Base-by-base conservation (phyloP, 2,797 vertebrate genomes). In the Harpagifer antarcticus region DNA sequence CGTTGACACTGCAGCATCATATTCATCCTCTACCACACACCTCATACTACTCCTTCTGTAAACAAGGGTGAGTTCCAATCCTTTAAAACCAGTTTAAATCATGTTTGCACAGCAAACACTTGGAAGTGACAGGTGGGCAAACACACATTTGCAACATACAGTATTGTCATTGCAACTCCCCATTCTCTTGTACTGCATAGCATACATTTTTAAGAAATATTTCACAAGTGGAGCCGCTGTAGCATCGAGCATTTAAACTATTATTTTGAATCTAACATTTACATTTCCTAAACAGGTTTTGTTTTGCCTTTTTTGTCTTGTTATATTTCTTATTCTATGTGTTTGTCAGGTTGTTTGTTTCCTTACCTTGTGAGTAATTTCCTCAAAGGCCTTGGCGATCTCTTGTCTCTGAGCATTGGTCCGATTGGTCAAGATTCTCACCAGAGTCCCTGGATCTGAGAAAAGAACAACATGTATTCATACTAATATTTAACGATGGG, bases 371-470 rank as follows among this genome's bases (percentile, higher is more conserved):
- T 88, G 52, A 0, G 85, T 88, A 3, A 62, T 2, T 7, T 66
- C 79, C 68, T 82, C 53, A 75, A 89, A 95, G 42, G 60, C 72
- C n/a, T 62, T 4, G 44, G 57, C 74, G 20, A 95, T 80, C 16
- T 20, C 15, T 76, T 90, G 93, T 63, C 94, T 92, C 88, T 95
- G 94, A 43, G 61, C 62, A 9, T 92, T 94, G 85, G 3, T 92
- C 9, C 93, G 89, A 72, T 92, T 94, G 68, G 91, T 92, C 5
- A 95, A 60, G 76, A 94, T 92, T 56, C 84, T 91, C 76, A 94
- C 83, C 74, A 94, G 61, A 5, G 85, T 91, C 20, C 6, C 64
- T 0, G 47, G 55, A 42, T 95, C 94, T 95, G 84, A 42, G 31
- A 0, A 19, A 56, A 23, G 19, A 1, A 73, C 15, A 82, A 9